These are phyloP conservation scores for Pogona vitticeps DNA, from an alignment of 2,113 vertebrate species.

Conservation along the genomic window DNA sequence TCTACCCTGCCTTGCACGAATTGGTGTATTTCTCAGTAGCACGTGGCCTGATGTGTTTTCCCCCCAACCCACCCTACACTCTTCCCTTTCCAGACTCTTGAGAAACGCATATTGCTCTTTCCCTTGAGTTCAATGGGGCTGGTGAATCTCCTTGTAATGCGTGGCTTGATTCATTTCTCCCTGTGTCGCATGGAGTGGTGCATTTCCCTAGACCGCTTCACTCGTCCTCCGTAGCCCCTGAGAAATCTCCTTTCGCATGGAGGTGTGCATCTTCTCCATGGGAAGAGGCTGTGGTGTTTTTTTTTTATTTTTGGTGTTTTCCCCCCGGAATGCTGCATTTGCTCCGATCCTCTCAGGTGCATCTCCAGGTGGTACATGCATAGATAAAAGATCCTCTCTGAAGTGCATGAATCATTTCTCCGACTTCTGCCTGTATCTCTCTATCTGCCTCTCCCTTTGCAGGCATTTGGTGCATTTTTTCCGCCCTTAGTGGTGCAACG, in stretches of 20 bases:
- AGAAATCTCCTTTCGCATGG: background rate
- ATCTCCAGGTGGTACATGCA: background rate
- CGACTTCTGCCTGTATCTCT: background rate
- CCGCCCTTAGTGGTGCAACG: background rate
- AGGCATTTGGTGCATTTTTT: conserved; percentile 24
- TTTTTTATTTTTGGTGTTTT: background rate
- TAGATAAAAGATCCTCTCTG: background rate
- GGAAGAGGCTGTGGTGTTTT: too few relatives aligned
- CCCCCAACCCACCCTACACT: background rate
- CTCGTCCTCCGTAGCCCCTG: background rate
- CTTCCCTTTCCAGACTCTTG: background rate
- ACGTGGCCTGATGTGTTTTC: background rate
- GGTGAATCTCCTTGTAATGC: background rate
- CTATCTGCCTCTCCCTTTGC: background rate
- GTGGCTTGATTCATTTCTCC: background rate
- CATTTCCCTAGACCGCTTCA: background rate
- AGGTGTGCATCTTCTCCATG: background rate
- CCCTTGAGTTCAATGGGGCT: background rate
- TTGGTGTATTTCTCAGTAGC: conserved; percentile 5
- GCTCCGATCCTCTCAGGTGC: background rate
- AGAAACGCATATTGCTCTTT: background rate
- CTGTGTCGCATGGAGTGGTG: background rate
- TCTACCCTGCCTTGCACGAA: background rate
- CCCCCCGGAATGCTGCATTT: background rate
- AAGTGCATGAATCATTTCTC: background rate